phyloP scores from a whole-genome alignment of 2,888 invertebrate species.

The Dolomedes plantarius region DNA sequence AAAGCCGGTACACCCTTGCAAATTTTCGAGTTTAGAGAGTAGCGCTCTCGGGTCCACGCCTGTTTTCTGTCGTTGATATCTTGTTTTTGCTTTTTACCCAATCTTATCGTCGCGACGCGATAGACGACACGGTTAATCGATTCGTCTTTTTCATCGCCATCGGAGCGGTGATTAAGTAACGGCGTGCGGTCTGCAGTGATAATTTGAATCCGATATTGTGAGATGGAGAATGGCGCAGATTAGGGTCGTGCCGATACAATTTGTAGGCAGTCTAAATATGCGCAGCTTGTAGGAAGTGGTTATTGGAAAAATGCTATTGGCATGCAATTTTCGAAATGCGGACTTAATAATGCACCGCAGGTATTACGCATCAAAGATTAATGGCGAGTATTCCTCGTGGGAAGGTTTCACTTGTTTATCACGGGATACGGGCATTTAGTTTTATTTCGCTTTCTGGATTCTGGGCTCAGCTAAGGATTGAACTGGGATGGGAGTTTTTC shows the following conservation, averaged over 20 bases:
- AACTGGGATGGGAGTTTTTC: too few species aligned
- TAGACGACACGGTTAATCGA: slow-evolving; percentile 47
- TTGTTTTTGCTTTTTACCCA: slow-evolving; percentile 30
- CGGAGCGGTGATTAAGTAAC: slow-evolving; percentile 34
- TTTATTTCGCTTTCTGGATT: too few species aligned
- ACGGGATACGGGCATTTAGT: too few species aligned
- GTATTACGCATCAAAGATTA: too few species aligned
- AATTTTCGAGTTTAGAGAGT: slow-evolving; percentile 25
- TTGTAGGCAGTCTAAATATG: not conserved
- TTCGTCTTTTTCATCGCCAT: slow-evolving; percentile 33
- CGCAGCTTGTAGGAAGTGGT: too few species aligned
- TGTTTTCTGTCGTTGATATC: slow-evolving; percentile 54
- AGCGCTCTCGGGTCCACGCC: slow-evolving; percentile 53
- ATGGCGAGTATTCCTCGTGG: too few species aligned
- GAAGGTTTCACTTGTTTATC: too few species aligned
- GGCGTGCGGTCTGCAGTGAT: slow-evolving; percentile 29
- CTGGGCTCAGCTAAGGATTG: too few species aligned
- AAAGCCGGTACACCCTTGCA: slow-evolving; percentile 34
- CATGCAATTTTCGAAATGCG: too few species aligned
- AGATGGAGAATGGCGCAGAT: too few species aligned
- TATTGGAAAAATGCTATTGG: too few species aligned
- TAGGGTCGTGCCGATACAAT: not conserved
- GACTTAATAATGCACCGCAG: too few species aligned
- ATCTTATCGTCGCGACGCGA: slow-evolving; percentile 21
- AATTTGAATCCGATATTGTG: slow-evolving; percentile 60